These are phyloP conservation scores for Urocynchramus pylzowi DNA, from an alignment of 2,113 vertebrate species.

Conservation along the genomic window DNA sequence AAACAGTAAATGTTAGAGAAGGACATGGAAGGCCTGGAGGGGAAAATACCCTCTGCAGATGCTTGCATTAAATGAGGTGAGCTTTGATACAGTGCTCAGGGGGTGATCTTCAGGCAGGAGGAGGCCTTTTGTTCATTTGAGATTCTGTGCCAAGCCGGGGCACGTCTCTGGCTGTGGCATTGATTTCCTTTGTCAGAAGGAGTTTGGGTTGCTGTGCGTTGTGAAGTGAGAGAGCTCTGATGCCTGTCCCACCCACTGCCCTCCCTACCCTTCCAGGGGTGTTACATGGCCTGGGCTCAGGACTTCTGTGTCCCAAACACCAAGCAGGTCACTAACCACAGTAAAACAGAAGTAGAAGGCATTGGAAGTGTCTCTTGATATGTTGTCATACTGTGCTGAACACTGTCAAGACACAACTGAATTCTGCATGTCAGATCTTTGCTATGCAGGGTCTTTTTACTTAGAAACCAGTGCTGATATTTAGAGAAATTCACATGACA, in stretches of 20 bases:
- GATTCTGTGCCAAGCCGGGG: neutral
- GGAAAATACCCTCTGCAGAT: constrained; percentile 32
- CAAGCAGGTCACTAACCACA: neutral
- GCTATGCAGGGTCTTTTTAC: neutral
- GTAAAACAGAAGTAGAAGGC: neutral
- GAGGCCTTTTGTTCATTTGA: constrained; percentile 29
- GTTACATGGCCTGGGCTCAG: neutral
- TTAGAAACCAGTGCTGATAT: neutral
- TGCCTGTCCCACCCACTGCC: neutral
- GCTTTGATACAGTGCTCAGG: constrained; percentile 13
- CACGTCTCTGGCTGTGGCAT: neutral
- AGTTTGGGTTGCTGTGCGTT: neutral
- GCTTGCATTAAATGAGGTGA: constrained; percentile 48
- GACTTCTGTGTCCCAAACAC: neutral
- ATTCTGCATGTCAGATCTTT: neutral
- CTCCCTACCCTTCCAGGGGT: neutral
- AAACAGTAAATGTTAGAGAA: constrained; percentile 60
- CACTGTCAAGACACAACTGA: rapidly evolving
- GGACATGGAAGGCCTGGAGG: constrained; percentile 1
- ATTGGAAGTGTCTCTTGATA: neutral
- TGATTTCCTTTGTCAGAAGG: constrained; percentile 36
- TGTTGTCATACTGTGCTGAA: neutral
- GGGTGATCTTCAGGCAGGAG: neutral
- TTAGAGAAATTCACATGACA: neutral
- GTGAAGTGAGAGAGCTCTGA: neutral